phyloP scores from a whole-genome alignment of 2,113 vertebrate genomes.

The Rousettus leschenaultii region DNA sequence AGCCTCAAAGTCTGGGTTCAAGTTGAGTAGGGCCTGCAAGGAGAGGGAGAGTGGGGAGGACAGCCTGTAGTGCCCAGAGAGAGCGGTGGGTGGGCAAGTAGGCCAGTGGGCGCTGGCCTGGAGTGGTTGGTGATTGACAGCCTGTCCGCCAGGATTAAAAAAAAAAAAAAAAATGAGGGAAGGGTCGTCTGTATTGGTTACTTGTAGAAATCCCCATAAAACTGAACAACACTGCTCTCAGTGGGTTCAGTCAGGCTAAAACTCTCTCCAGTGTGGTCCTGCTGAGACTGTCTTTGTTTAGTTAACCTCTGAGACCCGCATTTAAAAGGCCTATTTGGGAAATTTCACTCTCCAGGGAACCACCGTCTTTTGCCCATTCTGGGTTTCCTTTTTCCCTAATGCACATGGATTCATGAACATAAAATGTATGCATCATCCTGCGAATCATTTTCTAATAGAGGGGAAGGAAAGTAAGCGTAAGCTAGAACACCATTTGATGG shows the following conservation, averaged over 20 bases:
- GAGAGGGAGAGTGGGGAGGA: not conserved
- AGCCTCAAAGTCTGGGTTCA: not conserved
- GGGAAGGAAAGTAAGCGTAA: not conserved
- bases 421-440: not conserved
- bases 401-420: rapidly evolving
- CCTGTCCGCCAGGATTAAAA: constrained; percentile 37
- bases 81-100: not conserved
- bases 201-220: constrained; percentile 90
- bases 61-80: not conserved
- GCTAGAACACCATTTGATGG: not conserved
- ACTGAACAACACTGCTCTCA: constrained; percentile 89
- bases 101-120: not conserved
- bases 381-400: constrained; percentile 27
- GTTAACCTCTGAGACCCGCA: constrained; percentile 92
- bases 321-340: constrained; percentile 90
- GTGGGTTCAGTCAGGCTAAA: constrained; percentile 87
- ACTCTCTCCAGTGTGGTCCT: constrained; percentile 94
- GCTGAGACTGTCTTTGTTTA: constrained; percentile 93
- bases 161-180: not conserved
- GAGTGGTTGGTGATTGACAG: constrained; percentile 75
- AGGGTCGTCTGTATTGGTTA: constrained; percentile 80
- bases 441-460: constrained; percentile 35
- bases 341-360: constrained; percentile 81
- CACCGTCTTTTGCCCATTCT: constrained; percentile 83
- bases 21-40: not conserved